Evolutionary conservation across 2,113 vertebrate genomes (phyloP).

Genomic region (Marmota flaviventris): DNA sequence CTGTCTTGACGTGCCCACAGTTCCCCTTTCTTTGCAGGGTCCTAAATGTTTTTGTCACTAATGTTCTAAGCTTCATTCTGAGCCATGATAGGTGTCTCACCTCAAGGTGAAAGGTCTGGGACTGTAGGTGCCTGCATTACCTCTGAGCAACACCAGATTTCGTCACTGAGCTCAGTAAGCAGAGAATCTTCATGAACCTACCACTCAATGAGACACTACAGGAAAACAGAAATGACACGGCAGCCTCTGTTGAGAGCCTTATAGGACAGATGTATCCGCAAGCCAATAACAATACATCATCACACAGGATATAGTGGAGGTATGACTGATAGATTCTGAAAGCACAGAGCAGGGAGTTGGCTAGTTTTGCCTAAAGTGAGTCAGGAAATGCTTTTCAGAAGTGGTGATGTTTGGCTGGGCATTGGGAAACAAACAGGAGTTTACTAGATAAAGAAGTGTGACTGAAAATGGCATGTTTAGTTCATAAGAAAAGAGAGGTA

Average conservation of each 20-base stretch:
- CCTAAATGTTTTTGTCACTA: background rate
- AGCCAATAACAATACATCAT: background rate
- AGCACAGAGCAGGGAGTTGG: background rate
- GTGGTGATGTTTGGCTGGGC: background rate
- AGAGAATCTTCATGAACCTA: background rate
- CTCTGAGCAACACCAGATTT: background rate
- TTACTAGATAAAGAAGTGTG: background rate
- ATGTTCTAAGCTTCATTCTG: background rate
- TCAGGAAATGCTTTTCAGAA: constrained; percentile 15
- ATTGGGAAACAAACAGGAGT: background rate
- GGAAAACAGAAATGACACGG: background rate
- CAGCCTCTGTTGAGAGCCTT: background rate
- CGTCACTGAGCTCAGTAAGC: background rate
- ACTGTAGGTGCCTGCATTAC: background rate
- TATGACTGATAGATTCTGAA: background rate
- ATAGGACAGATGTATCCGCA: too few species aligned
- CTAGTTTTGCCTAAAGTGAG: background rate
- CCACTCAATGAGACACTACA: background rate
- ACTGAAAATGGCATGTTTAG: background rate
- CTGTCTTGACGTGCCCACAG: background rate
- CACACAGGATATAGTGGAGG: background rate
- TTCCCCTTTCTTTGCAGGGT: background rate
- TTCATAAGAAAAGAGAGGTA: background rate
- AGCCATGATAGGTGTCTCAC: background rate
- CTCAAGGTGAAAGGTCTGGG: background rate